Evolutionary conservation across 2,113 vertebrate genomes (phyloP).

Genomic region (Tyto alba): DNA sequence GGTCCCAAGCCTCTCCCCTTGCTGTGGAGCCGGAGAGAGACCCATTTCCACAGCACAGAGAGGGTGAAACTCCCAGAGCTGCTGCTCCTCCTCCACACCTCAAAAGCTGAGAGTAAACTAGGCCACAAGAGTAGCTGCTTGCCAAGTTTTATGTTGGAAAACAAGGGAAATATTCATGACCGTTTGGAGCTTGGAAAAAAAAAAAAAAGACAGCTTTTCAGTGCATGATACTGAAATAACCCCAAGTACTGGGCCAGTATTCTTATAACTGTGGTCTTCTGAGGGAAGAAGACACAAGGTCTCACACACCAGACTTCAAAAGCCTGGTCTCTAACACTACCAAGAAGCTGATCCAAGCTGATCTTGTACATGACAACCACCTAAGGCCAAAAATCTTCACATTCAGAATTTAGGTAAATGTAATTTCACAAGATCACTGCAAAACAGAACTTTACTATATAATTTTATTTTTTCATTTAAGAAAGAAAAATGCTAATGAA

Average conservation of each 20-base stretch:
- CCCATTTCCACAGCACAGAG: background rate
- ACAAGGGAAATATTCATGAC: background rate
- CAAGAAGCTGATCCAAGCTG: background rate
- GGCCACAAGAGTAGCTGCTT: background rate
- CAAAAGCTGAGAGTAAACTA: background rate
- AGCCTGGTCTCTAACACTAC: background rate
- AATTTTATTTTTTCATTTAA: background rate
- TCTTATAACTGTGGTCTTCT: background rate
- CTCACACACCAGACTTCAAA: background rate
- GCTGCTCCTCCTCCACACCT: background rate
- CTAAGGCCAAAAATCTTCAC: background rate
- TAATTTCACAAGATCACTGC: background rate
- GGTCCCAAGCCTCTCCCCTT: background rate
- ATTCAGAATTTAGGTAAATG: background rate
- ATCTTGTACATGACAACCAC: background rate
- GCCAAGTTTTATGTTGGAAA: constrained; percentile 38
- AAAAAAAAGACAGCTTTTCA: background rate
- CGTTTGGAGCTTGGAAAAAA: background rate
- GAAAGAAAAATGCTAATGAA: background rate
- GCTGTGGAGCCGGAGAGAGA: background rate
- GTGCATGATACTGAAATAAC: background rate
- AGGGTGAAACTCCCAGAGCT: background rate
- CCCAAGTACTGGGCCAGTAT: background rate
- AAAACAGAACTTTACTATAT: background rate
- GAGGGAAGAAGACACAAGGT: background rate